A percentile compares a stretch with the other conserved stretches of the same genome.
These are phyloP conservation scores for Maniola hyperantus DNA, from an alignment of 2,888 invertebrate species.

Conservation along the genomic window DNA sequence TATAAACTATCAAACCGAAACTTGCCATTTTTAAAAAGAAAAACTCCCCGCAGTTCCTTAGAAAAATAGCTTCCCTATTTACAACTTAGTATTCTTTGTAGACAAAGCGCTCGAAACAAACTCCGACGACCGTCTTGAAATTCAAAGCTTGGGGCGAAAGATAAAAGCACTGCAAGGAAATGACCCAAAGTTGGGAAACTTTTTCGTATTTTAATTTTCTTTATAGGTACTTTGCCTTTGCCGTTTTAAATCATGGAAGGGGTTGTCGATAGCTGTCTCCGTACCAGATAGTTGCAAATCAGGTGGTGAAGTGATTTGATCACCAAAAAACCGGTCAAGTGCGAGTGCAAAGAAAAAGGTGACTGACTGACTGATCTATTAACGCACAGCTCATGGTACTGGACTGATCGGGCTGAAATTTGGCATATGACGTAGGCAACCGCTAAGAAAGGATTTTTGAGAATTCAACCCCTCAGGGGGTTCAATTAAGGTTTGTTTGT, in stretches of 20 bases:
- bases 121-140: conserved; percentile 38
- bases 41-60: conserved; percentile 21
- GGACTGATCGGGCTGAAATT: no score
- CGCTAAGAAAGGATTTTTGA: no score
- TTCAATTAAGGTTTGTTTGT: no score
- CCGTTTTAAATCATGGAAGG: background rate
- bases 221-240: conserved; percentile 17
- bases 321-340: no score
- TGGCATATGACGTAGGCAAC: no score
- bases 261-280: background rate
- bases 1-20: conserved; percentile 17
- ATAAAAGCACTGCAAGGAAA: conserved; percentile 40
- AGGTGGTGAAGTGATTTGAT: no score
- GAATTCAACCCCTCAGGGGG: no score
- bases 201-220: conserved; percentile 41
- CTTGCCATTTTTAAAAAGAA: background rate
- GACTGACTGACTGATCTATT: no score
- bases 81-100: conserved; percentile 41
- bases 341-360: no score
- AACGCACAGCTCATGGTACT: no score
- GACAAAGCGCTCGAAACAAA: conserved; percentile 40
- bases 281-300: background rate
- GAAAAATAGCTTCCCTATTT: conserved; percentile 38
- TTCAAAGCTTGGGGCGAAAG: conserved; percentile 39
- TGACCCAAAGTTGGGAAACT: conserved; percentile 38